Base-by-base conservation (phyloP, 1,140 invertebrate species). In the Rhyzopertha dominica region DNA sequence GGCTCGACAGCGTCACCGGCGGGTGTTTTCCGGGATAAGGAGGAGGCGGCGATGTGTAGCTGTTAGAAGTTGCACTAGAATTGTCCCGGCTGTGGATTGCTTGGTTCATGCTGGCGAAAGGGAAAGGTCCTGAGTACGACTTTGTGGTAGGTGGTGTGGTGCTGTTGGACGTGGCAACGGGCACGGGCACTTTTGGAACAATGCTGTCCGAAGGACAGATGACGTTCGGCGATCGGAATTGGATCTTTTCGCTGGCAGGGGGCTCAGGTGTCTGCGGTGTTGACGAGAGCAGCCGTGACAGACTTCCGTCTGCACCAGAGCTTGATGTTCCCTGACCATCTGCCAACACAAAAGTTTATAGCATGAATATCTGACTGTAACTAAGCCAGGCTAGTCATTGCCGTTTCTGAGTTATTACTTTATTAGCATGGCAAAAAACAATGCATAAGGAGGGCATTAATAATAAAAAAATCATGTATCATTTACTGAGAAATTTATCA, bases 81-180 rank as follows among this genome's bases (percentile, higher is more conserved):
- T 19, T 46, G 51, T 12, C 71, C 22, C 72, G 66, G 54, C 59
- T 75, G 28, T 75, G 76, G 4, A 79, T 79, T 35, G 87, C 87
- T 61, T 91, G 88, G 37, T 86, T 88, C 88, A 93, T 91, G 66
- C 87, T 90, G 51, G 86, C 83, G 65, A 90, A 93, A 12, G 89
- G 87, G 69, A 85, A 91, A 56, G 79, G 79, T 29, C 76, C 77
- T 55, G 74, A 74, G 52, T 74, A 76, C 1, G 70, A 52, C 14
- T 72, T 61, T 32, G 72, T 62, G 12, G 68, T 66, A 53, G 73
- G 67, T 49, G 68, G 68, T 42, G 69, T 65, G 19, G 70, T 53
- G 19, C 74, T 47, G 65, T 74, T 77, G 54, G 80, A 78, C 54
- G 83, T 79, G 66, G 81, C 80, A 0, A 81, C 36, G 10, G 17